These are phyloP conservation scores for Papilio xuthus DNA, from an alignment of 1,140 invertebrate species.

Conservation along the genomic window DNA sequence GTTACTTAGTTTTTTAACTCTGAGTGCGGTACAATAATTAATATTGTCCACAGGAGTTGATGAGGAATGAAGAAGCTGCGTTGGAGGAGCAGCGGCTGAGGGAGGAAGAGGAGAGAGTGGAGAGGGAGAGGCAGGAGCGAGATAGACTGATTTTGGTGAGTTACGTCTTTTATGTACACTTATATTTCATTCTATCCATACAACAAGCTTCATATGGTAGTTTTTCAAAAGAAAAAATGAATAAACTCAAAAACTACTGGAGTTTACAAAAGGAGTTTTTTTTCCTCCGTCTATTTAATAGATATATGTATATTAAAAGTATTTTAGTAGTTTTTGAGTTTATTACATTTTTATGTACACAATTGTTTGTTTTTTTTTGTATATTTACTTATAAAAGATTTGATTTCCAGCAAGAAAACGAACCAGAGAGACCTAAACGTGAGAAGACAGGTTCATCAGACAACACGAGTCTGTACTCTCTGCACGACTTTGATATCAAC, in stretches of 20 bases:
- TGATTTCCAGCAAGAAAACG: constrained; percentile 48
- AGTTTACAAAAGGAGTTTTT: too few species aligned
- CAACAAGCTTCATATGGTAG: not conserved
- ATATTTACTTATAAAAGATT: constrained; percentile 20
- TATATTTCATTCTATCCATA: too few species aligned
- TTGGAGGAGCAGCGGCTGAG: constrained; percentile 54
- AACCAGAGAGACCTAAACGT: constrained; percentile 44
- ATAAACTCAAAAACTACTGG: too few species aligned
- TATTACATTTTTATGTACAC: too few species aligned
- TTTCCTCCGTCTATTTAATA: too few species aligned
- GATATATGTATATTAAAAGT: too few species aligned
- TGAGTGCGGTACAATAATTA: too few species aligned
- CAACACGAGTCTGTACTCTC: constrained; percentile 91
- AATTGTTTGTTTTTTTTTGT: too few species aligned
- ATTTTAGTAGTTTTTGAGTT: not conserved
- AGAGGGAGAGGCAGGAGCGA: constrained; percentile 66
- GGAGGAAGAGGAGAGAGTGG: constrained; percentile 70
- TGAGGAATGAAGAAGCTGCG: constrained; percentile 65
- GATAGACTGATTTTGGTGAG: constrained; percentile 59
- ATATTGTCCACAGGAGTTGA: constrained; percentile 49
- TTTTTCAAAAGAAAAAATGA: constrained; percentile 28
- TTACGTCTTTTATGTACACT: constrained; percentile 1
- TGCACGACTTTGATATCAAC: constrained; percentile 98
- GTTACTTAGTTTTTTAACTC: too few species aligned
- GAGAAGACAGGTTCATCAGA: constrained; percentile 64